phyloP scores from a whole-genome alignment of 1,140 invertebrate genomes.

The Lanistes nyassanus region DNA sequence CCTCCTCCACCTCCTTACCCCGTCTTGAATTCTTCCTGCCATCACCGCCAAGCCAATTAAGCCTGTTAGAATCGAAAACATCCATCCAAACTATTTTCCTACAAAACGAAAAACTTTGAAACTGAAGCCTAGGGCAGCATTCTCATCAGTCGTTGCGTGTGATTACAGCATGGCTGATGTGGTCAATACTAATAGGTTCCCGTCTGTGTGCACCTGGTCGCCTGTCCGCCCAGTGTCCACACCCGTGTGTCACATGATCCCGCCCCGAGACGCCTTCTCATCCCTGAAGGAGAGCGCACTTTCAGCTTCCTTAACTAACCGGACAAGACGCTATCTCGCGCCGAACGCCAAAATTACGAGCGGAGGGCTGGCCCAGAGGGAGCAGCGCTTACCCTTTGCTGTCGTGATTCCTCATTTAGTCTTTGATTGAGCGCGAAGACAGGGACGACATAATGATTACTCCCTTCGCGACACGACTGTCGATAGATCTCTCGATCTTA shows the following conservation, averaged over 20 bases:
- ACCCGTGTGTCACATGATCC: no score
- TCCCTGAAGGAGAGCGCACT: not conserved
- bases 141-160: not conserved
- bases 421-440: constrained; percentile 10
- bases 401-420: constrained; percentile 21
- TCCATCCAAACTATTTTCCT: no score
- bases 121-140: not conserved
- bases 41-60: no score
- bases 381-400: constrained; percentile 11
- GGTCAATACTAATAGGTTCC: no score
- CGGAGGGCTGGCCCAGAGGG: not conserved
- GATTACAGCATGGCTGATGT: no score
- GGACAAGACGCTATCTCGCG: constrained; percentile 14
- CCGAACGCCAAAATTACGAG: constrained; percentile 4
- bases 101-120: not conserved
- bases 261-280: no score
- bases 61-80: no score
- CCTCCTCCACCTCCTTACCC: no score
- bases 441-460: constrained; percentile 20
- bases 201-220: no score
- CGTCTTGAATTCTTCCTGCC: no score
- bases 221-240: no score
- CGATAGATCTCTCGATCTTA: not conserved
- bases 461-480: not conserved
- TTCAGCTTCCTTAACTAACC: constrained; percentile 16